These are phyloP conservation scores for Isoperla grammatica DNA, from an alignment of 2,888 invertebrate genomes.

Conservation along the genomic window DNA sequence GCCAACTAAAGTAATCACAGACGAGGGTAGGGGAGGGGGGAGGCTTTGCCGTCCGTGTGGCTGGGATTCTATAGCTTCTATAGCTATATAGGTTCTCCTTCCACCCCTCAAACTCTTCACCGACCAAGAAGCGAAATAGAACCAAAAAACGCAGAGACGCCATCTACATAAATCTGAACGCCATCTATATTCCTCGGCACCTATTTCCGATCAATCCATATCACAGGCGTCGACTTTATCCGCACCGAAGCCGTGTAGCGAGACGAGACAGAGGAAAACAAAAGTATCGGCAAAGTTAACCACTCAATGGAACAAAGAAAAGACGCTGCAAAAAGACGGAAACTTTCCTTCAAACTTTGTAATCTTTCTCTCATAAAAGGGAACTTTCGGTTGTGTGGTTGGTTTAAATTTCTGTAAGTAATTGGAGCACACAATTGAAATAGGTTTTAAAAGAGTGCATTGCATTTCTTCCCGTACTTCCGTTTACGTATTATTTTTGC, in stretches of 20 bases:
- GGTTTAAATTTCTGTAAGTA: too few species aligned
- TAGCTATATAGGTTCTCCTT: not conserved
- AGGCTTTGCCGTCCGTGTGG: too few species aligned
- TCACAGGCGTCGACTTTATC: constrained; percentile 13
- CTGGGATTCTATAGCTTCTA: too few species aligned
- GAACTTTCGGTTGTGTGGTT: too few species aligned
- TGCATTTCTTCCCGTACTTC: too few species aligned
- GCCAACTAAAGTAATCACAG: constrained; percentile 10
- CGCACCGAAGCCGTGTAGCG: not conserved
- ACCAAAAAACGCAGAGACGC: constrained; percentile 6
- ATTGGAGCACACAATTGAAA: too few species aligned
- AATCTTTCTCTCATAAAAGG: too few species aligned
- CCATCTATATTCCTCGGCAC: constrained; percentile 12
- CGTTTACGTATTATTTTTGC: not conserved
- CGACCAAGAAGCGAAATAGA: not conserved
- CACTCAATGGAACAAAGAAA: too few species aligned
- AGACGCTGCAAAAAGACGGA: too few species aligned
- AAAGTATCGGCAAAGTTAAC: constrained; percentile 6
- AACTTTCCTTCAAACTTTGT: too few species aligned
- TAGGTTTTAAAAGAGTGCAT: too few species aligned
- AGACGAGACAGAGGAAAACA: not conserved
- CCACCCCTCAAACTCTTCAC: not conserved
- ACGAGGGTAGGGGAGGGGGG: not conserved
- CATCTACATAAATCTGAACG: constrained; percentile 15
- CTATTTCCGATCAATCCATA: constrained; percentile 10